A percentile compares a stretch with the other conserved stretches of the same genome.
These are phyloP conservation scores for Dasysyrphus tricinctus DNA, from an alignment of 2,888 invertebrate species.

Conservation along the genomic window DNA sequence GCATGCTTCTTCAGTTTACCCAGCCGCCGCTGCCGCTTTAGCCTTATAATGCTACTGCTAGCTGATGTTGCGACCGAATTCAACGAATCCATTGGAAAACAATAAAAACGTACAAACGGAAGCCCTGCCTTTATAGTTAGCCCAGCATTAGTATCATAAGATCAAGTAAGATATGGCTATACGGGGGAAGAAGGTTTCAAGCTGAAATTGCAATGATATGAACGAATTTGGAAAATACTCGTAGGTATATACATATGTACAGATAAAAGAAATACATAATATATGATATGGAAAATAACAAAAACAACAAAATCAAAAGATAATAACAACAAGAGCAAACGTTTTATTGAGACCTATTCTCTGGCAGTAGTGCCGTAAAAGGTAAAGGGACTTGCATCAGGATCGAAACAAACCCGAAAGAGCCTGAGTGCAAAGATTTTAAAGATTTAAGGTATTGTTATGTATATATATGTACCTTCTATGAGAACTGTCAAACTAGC, in stretches of 20 bases:
- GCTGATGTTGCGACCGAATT: slow-evolving; percentile 13
- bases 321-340: slow-evolving; percentile 37
- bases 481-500: too few relatives aligned
- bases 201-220: slow-evolving; percentile 51
- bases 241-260: neutral
- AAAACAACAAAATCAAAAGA: slow-evolving; percentile 8
- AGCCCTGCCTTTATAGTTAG: slow-evolving; percentile 40
- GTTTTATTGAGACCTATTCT: slow-evolving; percentile 59
- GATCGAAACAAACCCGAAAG: neutral
- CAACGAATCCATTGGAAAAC: slow-evolving; percentile 53
- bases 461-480: too few relatives aligned
- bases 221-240: slow-evolving; percentile 51
- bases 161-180: slow-evolving; percentile 6
- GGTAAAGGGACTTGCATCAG: slow-evolving; percentile 43
- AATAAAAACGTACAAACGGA: slow-evolving; percentile 61
- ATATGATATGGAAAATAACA: slow-evolving; percentile 14
- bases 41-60: neutral
- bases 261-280: slow-evolving; percentile 2
- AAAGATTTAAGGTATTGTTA: neutral
- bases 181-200: slow-evolving; percentile 10
- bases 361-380: slow-evolving; percentile 42
- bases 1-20: slow-evolving; percentile 61
- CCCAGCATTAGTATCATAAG: slow-evolving; percentile 16
- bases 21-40: neutral
- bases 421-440: neutral